These are phyloP conservation scores for Chroicocephalus ridibundus DNA, from an alignment of 2,113 vertebrate species.

Conservation along the genomic window DNA sequence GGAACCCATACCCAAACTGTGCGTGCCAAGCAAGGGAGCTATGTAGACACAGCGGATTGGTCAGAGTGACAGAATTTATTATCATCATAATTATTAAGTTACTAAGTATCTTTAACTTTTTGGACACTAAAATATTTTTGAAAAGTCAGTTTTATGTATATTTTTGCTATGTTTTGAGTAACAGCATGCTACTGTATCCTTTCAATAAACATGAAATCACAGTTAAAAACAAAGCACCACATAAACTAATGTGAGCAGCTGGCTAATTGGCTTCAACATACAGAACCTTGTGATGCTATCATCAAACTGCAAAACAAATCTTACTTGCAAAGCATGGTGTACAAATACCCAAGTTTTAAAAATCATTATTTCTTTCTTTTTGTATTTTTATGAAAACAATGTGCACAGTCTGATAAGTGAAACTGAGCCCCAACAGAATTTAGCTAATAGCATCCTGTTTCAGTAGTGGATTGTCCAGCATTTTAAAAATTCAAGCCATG, in stretches of 20 bases:
- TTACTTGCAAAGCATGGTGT: not conserved
- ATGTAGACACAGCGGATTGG: not conserved
- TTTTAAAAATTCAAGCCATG: not conserved
- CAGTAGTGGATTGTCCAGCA: not conserved
- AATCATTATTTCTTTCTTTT: not conserved
- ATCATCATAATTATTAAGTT: not conserved
- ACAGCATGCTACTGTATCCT: not conserved
- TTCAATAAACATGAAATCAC: not conserved
- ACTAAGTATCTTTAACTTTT: not conserved
- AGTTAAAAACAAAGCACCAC: not conserved
- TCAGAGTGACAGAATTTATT: not conserved
- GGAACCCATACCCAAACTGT: fast-evolving
- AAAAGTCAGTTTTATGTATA: not conserved
- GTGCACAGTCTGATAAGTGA: fast-evolving
- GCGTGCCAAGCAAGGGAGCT: not conserved
- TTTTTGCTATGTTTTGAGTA: not conserved
- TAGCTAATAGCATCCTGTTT: not conserved
- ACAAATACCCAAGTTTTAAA: not conserved
- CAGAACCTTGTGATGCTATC: not conserved
- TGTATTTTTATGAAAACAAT: not conserved
- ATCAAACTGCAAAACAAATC: not conserved
- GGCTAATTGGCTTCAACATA: not conserved
- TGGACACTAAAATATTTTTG: not conserved
- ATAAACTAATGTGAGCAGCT: not conserved
- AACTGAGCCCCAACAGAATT: not conserved